A percentile compares a stretch with the other conserved stretches of the same genome.
Conservation (phyloP, 2,888 invertebrate genomes). For the Pegoplata infirma region DNA sequence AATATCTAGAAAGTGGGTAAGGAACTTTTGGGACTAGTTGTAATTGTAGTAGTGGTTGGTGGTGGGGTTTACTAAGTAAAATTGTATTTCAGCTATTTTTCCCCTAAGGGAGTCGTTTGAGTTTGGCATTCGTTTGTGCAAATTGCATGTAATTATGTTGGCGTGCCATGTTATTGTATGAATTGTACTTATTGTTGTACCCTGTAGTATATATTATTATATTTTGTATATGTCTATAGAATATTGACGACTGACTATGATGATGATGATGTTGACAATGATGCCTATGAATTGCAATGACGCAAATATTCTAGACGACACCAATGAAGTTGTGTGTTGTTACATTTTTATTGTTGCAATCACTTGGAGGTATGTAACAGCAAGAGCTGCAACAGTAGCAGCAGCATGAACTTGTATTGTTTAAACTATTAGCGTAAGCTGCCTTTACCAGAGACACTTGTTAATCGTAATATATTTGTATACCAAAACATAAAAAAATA, state of each 20-base stretch:
- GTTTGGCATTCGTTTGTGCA: conserved; percentile 59
- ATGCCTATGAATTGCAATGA: conserved; percentile 28
- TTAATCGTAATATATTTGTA: conserved; percentile 26
- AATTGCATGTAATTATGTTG: conserved; percentile 62
- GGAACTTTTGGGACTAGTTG: background rate
- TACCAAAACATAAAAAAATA: conserved; percentile 16
- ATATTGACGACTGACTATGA: too few species aligned
- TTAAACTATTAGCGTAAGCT: conserved; percentile 17
- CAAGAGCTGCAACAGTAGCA: background rate
- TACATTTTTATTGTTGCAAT: conserved; percentile 31
- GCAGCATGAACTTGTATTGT: background rate
- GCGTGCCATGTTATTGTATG: conserved; percentile 52
- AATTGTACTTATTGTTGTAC: conserved; percentile 30
- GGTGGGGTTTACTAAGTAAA: too few species aligned
- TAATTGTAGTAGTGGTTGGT: background rate
- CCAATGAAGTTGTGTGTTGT: too few species aligned
- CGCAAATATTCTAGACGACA: too few species aligned
- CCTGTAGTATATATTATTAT: conserved; percentile 21
- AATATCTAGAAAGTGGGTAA: background rate
- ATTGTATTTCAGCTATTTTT: conserved; percentile 35
- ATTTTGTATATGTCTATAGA: background rate
- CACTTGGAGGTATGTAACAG: conserved; percentile 13
- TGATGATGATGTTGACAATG: conserved; percentile 17
- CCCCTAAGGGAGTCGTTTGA: conserved; percentile 49
- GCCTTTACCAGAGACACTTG: conserved; percentile 25